A percentile compares a stretch with the other conserved stretches of the same genome.
Evolutionary conservation across 2,113 vertebrate genomes (phyloP).

Genomic region (Eolophus roseicapilla): DNA sequence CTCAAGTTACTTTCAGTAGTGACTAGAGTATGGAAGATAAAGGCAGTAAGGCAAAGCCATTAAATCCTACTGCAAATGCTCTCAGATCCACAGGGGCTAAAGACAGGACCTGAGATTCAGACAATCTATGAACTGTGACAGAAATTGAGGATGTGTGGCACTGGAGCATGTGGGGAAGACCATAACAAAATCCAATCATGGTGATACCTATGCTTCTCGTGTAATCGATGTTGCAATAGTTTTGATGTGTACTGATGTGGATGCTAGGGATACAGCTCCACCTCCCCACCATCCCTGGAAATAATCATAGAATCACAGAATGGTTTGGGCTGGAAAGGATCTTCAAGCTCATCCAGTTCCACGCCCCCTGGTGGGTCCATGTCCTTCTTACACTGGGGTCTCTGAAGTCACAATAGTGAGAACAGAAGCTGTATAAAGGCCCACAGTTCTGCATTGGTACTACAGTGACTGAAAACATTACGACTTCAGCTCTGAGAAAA

Average conservation of each 20-base stretch:
- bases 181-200: background rate
- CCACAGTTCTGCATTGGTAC: background rate
- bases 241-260: no score
- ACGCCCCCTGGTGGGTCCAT: background rate
- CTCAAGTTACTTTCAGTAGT: background rate
- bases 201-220: background rate
- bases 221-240: rapidly evolving
- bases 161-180: rapidly evolving
- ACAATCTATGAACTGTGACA: background rate
- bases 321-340: background rate
- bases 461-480: background rate
- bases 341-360: rapidly evolving
- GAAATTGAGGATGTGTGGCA: background rate
- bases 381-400: background rate
- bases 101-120: background rate
- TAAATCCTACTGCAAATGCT: background rate
- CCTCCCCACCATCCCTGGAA: background rate
- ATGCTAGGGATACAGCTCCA: background rate
- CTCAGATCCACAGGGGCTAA: background rate
- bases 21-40: background rate
- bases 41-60: background rate
- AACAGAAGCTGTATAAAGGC: background rate
- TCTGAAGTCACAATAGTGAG: background rate
- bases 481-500: background rate
- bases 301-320: no score